Base-by-base conservation (phyloP, 2,113 vertebrate species). In the Rhodinocichla rosea region DNA sequence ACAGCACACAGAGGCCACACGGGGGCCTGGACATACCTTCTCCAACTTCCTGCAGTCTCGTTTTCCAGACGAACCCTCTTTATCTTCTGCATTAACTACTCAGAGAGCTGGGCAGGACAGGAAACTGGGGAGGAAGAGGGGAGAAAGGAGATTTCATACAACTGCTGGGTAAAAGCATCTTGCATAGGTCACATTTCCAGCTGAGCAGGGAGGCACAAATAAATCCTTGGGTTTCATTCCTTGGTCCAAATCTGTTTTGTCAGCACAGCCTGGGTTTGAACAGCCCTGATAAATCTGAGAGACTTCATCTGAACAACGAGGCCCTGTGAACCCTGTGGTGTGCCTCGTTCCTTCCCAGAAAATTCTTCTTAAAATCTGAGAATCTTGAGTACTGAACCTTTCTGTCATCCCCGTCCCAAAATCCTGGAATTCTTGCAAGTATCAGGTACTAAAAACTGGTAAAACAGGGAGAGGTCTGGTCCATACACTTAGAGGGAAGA, bases 51-150 rank as follows among this genome's bases (percentile, higher is more conserved):
- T 94, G 98, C 97, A 95, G 97, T 97, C 96, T 98, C 97, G 96
- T 98, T 98, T 98, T 99, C 98, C 98, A 98, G 98, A 96, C 99
- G 99, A 92, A 98, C 97, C 98, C 98, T 99, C 98, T 99, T 99
- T 97, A 98, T 98, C 98, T 98, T 99, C 98, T 98, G 98, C 99
- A 99, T 99, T 96, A 99, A 99, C 98, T 93, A 97, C 96, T 98
- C 95, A 80, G 98, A 96, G 19, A 98, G 95, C 98, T 95, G 95
- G 96, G 98, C 98, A 98, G 97, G 97, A 96, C 96, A 98, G 98
- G 96, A 98, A 98, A 98, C 99, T 99, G 94, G 42, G 28, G 32
- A 86, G 94, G 67, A 83, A 95, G 82, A 84, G 50, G 33, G 52
- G 57, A 76, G 55, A 83, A 60, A 60, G 73, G 44, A 37, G 19